Base-by-base conservation (phyloP, 2,888 invertebrate genomes). In the Serripes groenlandicus region DNA sequence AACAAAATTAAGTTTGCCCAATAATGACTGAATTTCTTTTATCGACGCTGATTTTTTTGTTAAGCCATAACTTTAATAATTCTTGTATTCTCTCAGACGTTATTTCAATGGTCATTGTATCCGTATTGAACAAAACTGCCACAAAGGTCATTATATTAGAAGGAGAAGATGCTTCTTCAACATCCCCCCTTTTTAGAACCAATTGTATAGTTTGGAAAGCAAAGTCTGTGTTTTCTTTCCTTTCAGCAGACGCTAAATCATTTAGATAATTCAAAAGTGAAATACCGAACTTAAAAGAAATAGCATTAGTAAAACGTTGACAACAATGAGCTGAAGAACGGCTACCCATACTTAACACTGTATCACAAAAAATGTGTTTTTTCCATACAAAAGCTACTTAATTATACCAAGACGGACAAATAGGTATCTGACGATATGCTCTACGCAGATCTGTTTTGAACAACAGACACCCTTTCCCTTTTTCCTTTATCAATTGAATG, bases 311-410 rank as follows among this genome's bases (percentile, higher is more conserved):
- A 28, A 62, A 28, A 9, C 62, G 5, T 62, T 62, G 62, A 28
- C 28, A 62, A 30, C 28, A 30, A 28, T 11, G 28, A 9, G 18
- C 62, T 28, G 62, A 28, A 28, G 62, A 62, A 28, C 62, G 5
- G 28, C 28, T 28, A 15, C 62, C 62, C 62, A 62, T 30, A 28
- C 62, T 62, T 3, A 62, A 21, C 9, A 62, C 5, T 62, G 62
- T 62, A 62, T 62, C 62, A 62, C 62, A 28, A 62, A 62, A 62
- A 28, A 32, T 62, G 7, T 62, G 18, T 62, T 62, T 62, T 21
- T 28, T 28, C 30, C 62, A 62, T 28, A 30, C 28, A 62, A 62
- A 28, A 11, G 62, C 62, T 5, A 30, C 62, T 9, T 28, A 28
- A 28, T 62, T 62, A 28, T 62, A 62, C 7, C 5, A 9, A 5